Percentiles rank a stretch among this genome's conserved stretches.
Evolutionary conservation across 2,888 invertebrate species (phyloP).

Genomic region (Neoascia interrupta): DNA sequence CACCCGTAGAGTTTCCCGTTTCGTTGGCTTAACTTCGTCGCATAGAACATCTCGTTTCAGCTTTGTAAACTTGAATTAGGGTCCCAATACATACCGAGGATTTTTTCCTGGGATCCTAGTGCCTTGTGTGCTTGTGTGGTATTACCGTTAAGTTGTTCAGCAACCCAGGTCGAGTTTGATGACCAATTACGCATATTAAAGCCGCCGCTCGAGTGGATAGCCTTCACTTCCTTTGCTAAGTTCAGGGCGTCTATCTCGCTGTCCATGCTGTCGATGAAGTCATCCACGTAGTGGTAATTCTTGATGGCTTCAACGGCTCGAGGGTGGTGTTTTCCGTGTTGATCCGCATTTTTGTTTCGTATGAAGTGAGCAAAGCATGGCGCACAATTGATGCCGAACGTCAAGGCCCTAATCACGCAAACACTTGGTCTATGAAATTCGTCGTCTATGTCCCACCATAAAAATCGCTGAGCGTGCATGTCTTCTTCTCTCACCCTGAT

Average conservation of each 20-base stretch:
- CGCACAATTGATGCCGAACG: constrained; percentile 50
- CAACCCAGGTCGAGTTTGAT: neutral
- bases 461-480: constrained; percentile 64
- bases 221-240: neutral
- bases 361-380: constrained; percentile 55
- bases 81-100: neutral
- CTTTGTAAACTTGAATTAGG: neutral
- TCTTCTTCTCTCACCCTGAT: constrained; percentile 1
- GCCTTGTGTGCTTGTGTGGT: neutral
- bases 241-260: constrained; percentile 39
- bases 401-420: constrained; percentile 54
- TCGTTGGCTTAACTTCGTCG: neutral
- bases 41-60: neutral
- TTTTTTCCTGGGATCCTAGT: neutral
- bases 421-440: neutral
- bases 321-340: constrained; percentile 51
- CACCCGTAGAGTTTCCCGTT: constrained; percentile 22
- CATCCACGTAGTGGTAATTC: constrained; percentile 72
- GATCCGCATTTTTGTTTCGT: constrained; percentile 25
- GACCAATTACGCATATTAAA: neutral
- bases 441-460: constrained; percentile 68
- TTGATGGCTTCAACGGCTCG: constrained; percentile 70
- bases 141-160: neutral
- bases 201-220: neutral
- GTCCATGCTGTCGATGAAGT: constrained; percentile 70